phyloP scores from a whole-genome alignment of 1,140 invertebrate species.

The Bradynema listronoti region DNA sequence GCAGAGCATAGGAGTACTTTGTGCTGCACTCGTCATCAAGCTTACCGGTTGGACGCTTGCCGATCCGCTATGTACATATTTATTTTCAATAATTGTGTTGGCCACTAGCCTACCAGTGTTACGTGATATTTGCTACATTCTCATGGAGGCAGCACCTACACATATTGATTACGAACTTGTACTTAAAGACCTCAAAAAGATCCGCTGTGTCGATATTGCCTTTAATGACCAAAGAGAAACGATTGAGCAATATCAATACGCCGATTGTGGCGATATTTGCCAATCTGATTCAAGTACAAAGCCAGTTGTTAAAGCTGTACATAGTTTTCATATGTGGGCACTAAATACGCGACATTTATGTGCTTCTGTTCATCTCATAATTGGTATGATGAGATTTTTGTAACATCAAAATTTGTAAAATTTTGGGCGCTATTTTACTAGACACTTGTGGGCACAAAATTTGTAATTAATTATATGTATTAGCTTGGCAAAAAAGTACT shows the following conservation, averaged over 20 bases:
- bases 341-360: slow-evolving; percentile 77
- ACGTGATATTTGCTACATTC: slow-evolving; percentile 19
- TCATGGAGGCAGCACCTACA: slow-evolving; percentile 12
- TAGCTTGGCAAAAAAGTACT: slow-evolving; percentile 13
- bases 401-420: not conserved
- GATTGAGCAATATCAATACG: not conserved
- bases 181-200: not conserved
- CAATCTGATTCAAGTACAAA: slow-evolving; percentile 62
- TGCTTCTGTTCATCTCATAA: slow-evolving; percentile 41
- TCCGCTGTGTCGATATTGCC: not conserved
- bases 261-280: not conserved
- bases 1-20: slow-evolving; percentile 86
- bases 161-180: not conserved
- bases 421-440: too few relatives aligned
- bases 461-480: slow-evolving; percentile 9
- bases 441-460: too few relatives aligned
- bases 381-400: slow-evolving; percentile 8
- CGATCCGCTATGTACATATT: slow-evolving; percentile 95
- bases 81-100: slow-evolving; percentile 89
- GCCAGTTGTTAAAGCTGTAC: slow-evolving; percentile 82
- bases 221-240: not conserved
- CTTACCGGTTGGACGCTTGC: slow-evolving; percentile 64
- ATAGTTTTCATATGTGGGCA: slow-evolving; percentile 92
- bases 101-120: slow-evolving; percentile 19
- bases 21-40: slow-evolving; percentile 75